Base-by-base conservation (phyloP, 2,888 invertebrate genomes). In the Eilema sororculum region DNA sequence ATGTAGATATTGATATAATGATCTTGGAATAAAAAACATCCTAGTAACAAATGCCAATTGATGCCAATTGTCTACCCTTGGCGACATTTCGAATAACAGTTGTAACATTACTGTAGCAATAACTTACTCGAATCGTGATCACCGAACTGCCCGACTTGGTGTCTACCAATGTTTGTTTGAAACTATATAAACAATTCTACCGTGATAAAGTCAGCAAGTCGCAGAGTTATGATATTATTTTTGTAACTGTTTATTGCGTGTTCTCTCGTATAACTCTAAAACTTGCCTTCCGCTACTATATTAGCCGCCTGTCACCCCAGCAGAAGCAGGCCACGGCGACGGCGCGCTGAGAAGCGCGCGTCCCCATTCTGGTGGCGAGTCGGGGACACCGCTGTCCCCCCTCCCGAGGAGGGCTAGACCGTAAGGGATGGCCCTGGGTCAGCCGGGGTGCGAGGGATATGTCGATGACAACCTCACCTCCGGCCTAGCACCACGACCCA, bases 151-250 rank as follows among this genome's bases (percentile, higher is more conserved):
- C 46, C n/a, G 46, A 52, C 12, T 52, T 52, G 13, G 10, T 64
- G 28, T 46, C 25, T n/a, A 13, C 0, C n/a, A 46, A 52, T 64
- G 52, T 64, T 64, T 64, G 52, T 64, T 46, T 64, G n/a, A 64
- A 52, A 46, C n/a, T 30, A 52, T 12, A 41, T 13, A 52, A n/a
- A 52, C 28, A 46, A 28, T 52, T 52, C 25, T 46, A 28, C n/a
- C 12, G 52, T 30, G 13, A 6, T 46, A 52, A 52, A 52, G 25
- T 63, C 10, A 63, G 16, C 8, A 46, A 52, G n/a, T n/a, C 52
- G 9, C 52, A 52, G 20, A 28, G 12, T 64, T 58, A 58, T 58
- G 24, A 33, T 66, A 25, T 33, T 37, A 24, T 33, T 37, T 52
- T 61, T 61, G n/a, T 61, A 33, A 5, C 9, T 33, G 30, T 61